Base-by-base conservation (phyloP, 2,113 vertebrate genomes). In the Arothron firmamentum region DNA sequence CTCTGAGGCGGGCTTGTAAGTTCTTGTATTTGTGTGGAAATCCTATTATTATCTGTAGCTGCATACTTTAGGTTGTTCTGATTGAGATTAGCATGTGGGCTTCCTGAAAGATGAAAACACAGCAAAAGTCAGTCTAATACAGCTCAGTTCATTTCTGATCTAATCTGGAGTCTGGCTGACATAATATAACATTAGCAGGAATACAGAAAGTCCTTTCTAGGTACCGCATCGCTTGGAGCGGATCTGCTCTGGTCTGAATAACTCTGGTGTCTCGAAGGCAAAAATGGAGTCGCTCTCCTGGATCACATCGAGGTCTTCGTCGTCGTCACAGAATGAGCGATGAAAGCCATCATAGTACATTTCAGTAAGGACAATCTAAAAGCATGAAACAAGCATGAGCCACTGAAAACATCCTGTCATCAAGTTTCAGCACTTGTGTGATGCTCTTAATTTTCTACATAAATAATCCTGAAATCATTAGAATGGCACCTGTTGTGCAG, bases 301-400 rank as follows among this genome's bases (percentile, higher is more conserved):
- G 74, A 99, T 94, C 49, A 93, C 93, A 81, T 98, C 95, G 45
- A 99, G 89, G 85, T 99, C 95, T 0, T 99, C 91, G 0, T 91
- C 95, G 0, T 95, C 92, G 20, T 99, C 95, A 0, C 95, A 97
- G 88, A 99, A 99, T 77, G 97, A 99, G 77, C 97, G 97, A 49
- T 99, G 97, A 56, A 99, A 99, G 18, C 97, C 97, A 53, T 99
- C 97, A 0, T 92, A 98, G 90, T 99, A 99, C 95, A 99, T 98
- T 90, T 99, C 97, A 0, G 97, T 99, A 82, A 99, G 92, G 82
- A 97, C 95, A 1, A 99, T 98, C 97, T 99, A 80, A 60, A 38
- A 38, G 9, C 34, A 12, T 1, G 4, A 38, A 38, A 11, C 34
- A 8, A 38, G 10, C 8, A 38, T 38, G 25, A 28, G 25, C 6